Evolutionary conservation across 2,113 vertebrate genomes (phyloP), one percentile per base, ranked within the genome.

Genomic region (Sander lucioperca): DNA sequence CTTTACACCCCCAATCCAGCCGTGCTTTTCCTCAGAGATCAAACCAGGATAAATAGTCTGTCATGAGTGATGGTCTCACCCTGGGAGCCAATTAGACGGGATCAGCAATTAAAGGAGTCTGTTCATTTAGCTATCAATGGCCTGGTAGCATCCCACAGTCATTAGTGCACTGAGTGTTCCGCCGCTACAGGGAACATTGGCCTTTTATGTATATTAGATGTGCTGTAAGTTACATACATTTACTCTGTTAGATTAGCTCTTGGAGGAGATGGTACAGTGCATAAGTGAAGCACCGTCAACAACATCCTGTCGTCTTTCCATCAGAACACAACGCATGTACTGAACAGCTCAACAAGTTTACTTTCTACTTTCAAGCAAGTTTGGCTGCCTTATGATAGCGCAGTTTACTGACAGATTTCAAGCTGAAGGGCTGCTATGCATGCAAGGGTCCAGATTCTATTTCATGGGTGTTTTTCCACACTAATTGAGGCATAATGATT

Each of bases 11-110:
- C 47, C 3, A 47, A 67, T 71, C 67, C 43, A 66, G 65, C 65
- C 56, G 2, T 54, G 47, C 80, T 27, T 30, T 57, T 72, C 61
- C 74, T 77, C 45, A 58, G 86, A 85, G 89, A 83, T 79, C 65
- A 70, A 75, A 66, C 59, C 47, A 21, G 75, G 85, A 89, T 92
- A 91, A 88, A 90, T 87, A 80, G 86, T 79, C 74, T 84, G 74
- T 80, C 75, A 70, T 75, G 79, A 90, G 64, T 85, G 88, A 92
- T 80, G 87, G 92, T 87, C 82, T 92, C 91, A 83, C 89, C 81
- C 83, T 73, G 75, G 90, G 92, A 94, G 89, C 89, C 90, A 94
- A 93, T 94, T 94, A 93, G 86, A 89, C 15, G 30, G 68, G 75
- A 74, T 75, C 71, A 30, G 84, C 89, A 91, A 92, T 93, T 93